Conservation (phyloP, 2,888 invertebrate genomes). For the Synanthedon andrenaeformis region DNA sequence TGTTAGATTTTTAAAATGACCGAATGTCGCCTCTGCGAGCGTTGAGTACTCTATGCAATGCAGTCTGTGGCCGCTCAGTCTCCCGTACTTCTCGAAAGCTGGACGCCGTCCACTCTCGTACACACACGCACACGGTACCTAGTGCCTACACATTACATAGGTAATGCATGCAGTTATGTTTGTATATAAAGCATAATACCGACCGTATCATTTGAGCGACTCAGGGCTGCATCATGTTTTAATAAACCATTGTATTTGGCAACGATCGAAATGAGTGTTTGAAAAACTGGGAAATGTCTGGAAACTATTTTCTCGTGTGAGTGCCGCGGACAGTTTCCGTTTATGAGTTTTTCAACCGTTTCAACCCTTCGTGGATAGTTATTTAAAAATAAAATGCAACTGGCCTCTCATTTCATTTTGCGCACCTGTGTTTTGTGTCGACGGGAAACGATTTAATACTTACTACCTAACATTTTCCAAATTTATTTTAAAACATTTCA, state of each 20-base stretch:
- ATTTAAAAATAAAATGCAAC: too few relatives aligned
- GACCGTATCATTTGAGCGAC: constrained; percentile 41
- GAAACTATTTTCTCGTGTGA: constrained; percentile 30
- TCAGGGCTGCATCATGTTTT: constrained; percentile 47
- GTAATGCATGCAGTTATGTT: constrained; percentile 11
- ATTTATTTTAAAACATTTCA: too few relatives aligned
- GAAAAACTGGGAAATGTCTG: constrained; percentile 46
- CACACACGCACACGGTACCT: constrained; percentile 18
- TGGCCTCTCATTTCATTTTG: constrained; percentile 1
- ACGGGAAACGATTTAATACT: background rate
- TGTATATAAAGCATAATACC: constrained; percentile 17
- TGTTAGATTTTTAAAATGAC: too few relatives aligned
- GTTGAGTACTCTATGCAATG: constrained; percentile 25
- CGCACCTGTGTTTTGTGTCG: constrained; percentile 1
- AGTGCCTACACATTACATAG: constrained; percentile 13
- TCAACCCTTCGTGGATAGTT: background rate
- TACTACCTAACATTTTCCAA: background rate
- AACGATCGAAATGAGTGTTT: constrained; percentile 66
- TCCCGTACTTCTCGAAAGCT: constrained; percentile 51
- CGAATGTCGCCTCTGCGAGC: background rate
- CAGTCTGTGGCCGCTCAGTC: constrained; percentile 41
- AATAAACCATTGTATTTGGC: constrained; percentile 70
- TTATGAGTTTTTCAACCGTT: constrained; percentile 18
- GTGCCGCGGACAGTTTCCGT: constrained; percentile 21
- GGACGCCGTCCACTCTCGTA: constrained; percentile 60